Evolutionary conservation across 1,140 invertebrate genomes (phyloP).

Genomic region (Atopsyche davidsoni): DNA sequence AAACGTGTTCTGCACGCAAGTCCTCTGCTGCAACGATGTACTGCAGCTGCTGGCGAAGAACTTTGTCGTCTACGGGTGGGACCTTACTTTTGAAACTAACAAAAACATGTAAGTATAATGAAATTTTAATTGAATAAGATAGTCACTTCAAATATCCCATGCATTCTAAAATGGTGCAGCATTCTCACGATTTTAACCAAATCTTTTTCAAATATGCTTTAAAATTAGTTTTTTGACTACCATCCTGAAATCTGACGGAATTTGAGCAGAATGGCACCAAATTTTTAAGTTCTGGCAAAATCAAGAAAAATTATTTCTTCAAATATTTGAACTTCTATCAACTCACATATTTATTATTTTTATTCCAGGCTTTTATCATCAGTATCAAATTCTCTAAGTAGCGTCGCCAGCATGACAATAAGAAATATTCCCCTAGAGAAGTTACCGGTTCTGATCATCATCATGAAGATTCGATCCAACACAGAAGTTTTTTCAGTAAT

Average conservation of each 20-base stretch:
- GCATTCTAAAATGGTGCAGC: too few relatives aligned
- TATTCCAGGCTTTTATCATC: constrained; percentile 57
- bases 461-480: constrained; percentile 78
- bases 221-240: too few relatives aligned
- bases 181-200: too few relatives aligned
- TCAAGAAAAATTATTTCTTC: too few relatives aligned
- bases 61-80: constrained; percentile 94
- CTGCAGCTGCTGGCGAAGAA: constrained; percentile 79
- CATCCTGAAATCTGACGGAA: too few relatives aligned
- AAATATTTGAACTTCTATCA: too few relatives aligned
- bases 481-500: constrained; percentile 86
- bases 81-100: constrained; percentile 82
- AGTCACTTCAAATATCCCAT: too few relatives aligned
- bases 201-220: too few relatives aligned
- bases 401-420: constrained; percentile 64
- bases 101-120: constrained; percentile 59
- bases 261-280: too few relatives aligned
- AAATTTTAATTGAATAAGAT: too few relatives aligned
- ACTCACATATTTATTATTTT: too few relatives aligned
- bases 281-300: too few relatives aligned
- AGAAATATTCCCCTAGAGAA: constrained; percentile 77
- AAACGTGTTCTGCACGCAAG: constrained; percentile 94
- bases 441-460: constrained; percentile 80
- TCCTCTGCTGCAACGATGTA: constrained; percentile 83
- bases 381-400: constrained; percentile 61